Percentiles rank a stretch among this genome's conserved stretches.
These are phyloP conservation scores for Paradisaea rubra DNA, from an alignment of 2,113 vertebrate species.

Conservation along the genomic window DNA sequence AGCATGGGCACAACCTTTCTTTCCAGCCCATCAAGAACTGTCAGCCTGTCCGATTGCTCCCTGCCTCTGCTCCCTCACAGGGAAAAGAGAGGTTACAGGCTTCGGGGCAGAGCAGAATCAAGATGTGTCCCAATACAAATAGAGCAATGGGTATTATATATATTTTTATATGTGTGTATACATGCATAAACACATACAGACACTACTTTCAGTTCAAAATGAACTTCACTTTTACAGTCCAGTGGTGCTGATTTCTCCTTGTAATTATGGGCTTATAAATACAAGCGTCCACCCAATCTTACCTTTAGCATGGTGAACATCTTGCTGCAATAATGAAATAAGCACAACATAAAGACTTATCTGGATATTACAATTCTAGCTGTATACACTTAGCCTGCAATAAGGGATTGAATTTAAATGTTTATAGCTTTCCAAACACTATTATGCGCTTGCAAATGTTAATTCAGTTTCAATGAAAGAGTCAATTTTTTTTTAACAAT, in stretches of 20 bases:
- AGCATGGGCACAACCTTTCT: neutral
- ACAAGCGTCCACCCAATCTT: neutral
- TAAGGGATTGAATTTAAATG: constrained; percentile 75
- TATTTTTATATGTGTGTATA: neutral
- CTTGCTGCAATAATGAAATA: constrained; percentile 21
- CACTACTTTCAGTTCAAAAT: neutral
- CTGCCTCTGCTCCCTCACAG: neutral
- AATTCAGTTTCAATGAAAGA: constrained; percentile 78
- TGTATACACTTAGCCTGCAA: constrained; percentile 63
- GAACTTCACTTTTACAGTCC: neutral
- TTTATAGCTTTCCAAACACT: constrained; percentile 74
- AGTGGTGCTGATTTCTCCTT: neutral
- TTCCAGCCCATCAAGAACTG: neutral
- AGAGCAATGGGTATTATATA: neutral
- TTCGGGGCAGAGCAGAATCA: neutral
- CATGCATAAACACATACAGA: neutral
- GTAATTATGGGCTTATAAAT: neutral
- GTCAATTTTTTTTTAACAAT: constrained; percentile 68
- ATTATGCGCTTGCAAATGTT: constrained; percentile 80
- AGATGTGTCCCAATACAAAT: neutral
- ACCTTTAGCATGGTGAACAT: neutral
- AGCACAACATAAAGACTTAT: constrained; percentile 31
- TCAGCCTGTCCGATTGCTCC: neutral
- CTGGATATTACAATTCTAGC: constrained; percentile 55
- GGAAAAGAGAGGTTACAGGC: neutral